phyloP scores from a whole-genome alignment of 1,140 invertebrate species.

The Rhizoglyphus robini region DNA sequence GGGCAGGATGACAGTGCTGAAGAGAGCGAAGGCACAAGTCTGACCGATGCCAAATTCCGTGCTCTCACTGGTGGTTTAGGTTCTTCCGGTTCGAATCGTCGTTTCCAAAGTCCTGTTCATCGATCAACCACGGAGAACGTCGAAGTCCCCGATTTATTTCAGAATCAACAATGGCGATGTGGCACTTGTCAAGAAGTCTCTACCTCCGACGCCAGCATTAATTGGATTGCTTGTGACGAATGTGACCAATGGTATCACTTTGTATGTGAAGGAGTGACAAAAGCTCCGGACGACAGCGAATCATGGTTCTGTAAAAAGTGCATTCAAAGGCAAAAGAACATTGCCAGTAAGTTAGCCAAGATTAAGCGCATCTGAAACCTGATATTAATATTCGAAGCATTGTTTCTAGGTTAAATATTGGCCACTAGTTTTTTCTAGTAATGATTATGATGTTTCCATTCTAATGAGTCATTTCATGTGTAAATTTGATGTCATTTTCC shows the following conservation, averaged over 20 bases:
- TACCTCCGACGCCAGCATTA: background rate
- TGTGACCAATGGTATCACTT: constrained; percentile 37
- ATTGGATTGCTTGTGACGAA: constrained; percentile 10
- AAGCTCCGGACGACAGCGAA: constrained; percentile 67
- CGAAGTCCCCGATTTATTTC: background rate
- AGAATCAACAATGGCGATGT: background rate
- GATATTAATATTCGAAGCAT: too few relatives aligned
- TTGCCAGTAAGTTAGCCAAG: too few relatives aligned
- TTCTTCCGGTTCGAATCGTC: too few relatives aligned
- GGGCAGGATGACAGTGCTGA: too few relatives aligned
- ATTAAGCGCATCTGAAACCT: too few relatives aligned
- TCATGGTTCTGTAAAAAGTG: constrained; percentile 84
- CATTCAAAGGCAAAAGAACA: constrained; percentile 52
- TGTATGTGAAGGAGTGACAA: constrained; percentile 78
- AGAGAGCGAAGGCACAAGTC: too few relatives aligned
- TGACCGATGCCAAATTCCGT: background rate
- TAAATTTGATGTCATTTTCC: too few relatives aligned
- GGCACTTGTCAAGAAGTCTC: background rate
- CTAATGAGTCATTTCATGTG: too few relatives aligned
- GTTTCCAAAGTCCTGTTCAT: too few relatives aligned
- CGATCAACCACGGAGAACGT: background rate
- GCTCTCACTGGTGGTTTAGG: background rate
- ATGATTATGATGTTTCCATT: too few relatives aligned
- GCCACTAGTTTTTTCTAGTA: too few relatives aligned
- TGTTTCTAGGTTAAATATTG: too few relatives aligned